These are phyloP conservation scores for Osmoderma eremita DNA, from an alignment of 2,888 invertebrate species.

Conservation along the genomic window DNA sequence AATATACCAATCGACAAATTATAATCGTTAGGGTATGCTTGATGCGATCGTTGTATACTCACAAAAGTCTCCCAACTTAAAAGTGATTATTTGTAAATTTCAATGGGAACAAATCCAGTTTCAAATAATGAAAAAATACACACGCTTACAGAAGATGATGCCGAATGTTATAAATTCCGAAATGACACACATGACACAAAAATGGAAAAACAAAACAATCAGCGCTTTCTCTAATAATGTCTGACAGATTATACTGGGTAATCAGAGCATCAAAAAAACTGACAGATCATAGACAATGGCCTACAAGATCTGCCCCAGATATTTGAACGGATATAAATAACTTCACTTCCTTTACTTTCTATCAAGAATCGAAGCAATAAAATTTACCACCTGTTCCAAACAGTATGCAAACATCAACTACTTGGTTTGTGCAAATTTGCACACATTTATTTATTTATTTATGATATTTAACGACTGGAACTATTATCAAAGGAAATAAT, in stretches of 20 bases:
- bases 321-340: background rate
- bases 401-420: too few species aligned
- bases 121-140: conserved; percentile 41
- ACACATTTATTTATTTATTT: too few species aligned
- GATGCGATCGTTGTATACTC: conserved; percentile 31
- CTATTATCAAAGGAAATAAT: too few species aligned
- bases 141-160: conserved; percentile 40
- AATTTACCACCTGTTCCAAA: too few species aligned
- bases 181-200: conserved; percentile 44
- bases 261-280: conserved; percentile 3
- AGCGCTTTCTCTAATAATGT: conserved; percentile 41
- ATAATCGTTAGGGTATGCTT: conserved; percentile 23
- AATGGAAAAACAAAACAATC: conserved; percentile 43
- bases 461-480: too few species aligned
- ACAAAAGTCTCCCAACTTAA: conserved; percentile 39
- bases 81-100: conserved; percentile 39
- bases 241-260: conserved; percentile 29
- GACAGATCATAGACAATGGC: conserved; percentile 2
- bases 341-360: background rate
- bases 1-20: conserved; percentile 22
- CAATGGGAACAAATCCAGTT: conserved; percentile 34
- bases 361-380: too few species aligned
- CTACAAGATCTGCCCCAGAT: conserved; percentile 4
- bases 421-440: too few species aligned
- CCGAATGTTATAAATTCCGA: conserved; percentile 42